These are phyloP conservation scores for Talpa occidentalis DNA, from an alignment of 2,113 vertebrate species.

Conservation along the genomic window DNA sequence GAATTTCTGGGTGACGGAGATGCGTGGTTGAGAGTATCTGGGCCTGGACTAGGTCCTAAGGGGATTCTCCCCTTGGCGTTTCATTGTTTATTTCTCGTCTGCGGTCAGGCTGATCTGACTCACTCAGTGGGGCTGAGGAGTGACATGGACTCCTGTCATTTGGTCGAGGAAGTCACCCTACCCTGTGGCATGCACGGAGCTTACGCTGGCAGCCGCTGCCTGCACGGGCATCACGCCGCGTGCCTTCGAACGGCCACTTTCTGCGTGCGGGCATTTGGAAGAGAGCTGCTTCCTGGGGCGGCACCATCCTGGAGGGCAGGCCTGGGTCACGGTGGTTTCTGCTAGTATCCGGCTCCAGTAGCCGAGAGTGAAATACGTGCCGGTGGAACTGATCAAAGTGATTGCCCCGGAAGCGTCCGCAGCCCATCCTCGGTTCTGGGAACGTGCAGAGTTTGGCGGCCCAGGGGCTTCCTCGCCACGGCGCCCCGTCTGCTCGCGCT, in stretches of 20 bases:
- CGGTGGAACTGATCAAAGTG: too few species aligned
- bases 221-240: too few species aligned
- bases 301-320: neutral
- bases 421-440: neutral
- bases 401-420: neutral
- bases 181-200: too few species aligned
- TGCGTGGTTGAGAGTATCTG: too few species aligned
- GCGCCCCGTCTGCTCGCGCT: neutral
- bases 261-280: neutral
- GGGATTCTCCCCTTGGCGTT: neutral
- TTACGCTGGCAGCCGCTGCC: too few species aligned
- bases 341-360: neutral
- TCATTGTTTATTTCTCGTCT: neutral
- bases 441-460: neutral
- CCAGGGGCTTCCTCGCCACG: too few species aligned
- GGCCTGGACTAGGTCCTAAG: neutral
- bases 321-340: neutral
- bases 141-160: accelerated
- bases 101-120: neutral
- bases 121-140: neutral
- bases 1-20: neutral
- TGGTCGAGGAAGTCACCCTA: neutral
- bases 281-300: neutral
- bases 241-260: too few species aligned
- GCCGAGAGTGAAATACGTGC: too few species aligned